Base-by-base conservation (phyloP, 1,140 invertebrate genomes). In the Zaprionus ghesquierei region DNA sequence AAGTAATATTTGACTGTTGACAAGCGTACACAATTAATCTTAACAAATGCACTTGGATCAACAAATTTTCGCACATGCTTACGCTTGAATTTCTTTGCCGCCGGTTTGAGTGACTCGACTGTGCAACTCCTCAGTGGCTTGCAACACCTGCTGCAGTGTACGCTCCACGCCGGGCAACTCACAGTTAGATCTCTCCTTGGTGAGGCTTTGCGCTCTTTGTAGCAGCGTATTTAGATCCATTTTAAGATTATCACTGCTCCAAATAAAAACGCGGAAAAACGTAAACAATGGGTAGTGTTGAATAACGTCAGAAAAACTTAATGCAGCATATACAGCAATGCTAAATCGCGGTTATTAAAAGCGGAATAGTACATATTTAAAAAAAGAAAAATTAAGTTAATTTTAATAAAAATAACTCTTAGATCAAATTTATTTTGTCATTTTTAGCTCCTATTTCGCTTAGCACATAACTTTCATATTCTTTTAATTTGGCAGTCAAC, bases 71-170 rank as follows among this genome's bases (percentile, higher is more conserved):
- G 6, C 27, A 9, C 18, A n/a, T 15, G 93, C 95, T 95, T 94
- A 98, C 97, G 98, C 98, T 94, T 98, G 97, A 69, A 97, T 97
- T 92, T 98, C 97, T 76, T 97, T 97, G 18, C 95, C 94, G 31
- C 95, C 95, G 58, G 96, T 95, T 91, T 96, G 96, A n/a, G 96
- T 96, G 13, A 97, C 96, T 85, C 96, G 94, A 0, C 96, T 95
- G 93, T 97, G 97, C 5, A 99, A 92, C 92, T 98, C 96, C 77
- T 98, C 96, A 0, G 97, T 98, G 29, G 97, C 97, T 92, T 98
- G 97, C 20, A 98, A 93, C 27, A 99, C 97, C 93, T 99, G 98
- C 53, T 95, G 94, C 20, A 99, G 93, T 77, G 98, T 98, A 75
- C 98, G 94, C 79, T 98, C 97, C n/a, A 99, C 97, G 91, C 97